Evolutionary conservation across 1,140 invertebrate genomes (phyloP), one percentile per base, ranked within the genome.

Genomic region (Spodoptera litura): DNA sequence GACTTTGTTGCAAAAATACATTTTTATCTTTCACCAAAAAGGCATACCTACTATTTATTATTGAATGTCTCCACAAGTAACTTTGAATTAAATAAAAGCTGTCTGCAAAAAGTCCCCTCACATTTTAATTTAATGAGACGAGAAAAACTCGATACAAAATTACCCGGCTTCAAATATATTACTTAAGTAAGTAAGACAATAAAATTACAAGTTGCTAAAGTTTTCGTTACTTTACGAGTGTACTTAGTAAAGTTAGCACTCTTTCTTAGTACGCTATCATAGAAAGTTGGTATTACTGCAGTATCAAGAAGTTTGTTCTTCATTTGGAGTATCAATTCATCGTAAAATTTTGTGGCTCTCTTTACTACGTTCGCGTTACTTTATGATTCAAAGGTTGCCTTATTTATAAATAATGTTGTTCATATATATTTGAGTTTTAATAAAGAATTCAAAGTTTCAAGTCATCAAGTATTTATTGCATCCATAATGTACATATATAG

Each of bases 281-380:
- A 75, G 49, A 52, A 75, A 75, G 59, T 75, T 64, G 49, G 9
- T 20, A 52, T 75, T 15, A 51, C 52, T 51, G 49, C 44, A 62
- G 13, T 44, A 64, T 75, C 49, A 75, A 31, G 38, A 75, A 75
- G 59, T 75, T 75, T 64, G 49, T 13, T 75, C 73, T 75, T 75
- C 49, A 75, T 62, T 53, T 64, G 25, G 73, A n/a, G 15, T 52
- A 75, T 75, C 73, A 75, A 75, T 64, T 55, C 8, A 31, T 27
- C 51, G 59, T 64, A 75, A 75, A 75, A 53, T 53, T 64, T 75
- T 62, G 53, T 71, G 56, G 58, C 58, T 64, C 27, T 64, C 58
- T 75, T 74, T 51, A 74, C 44, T 15, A 64, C 53, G 44, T 75
- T 51, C 58, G 38, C 25, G 44, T 52, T 64, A 51, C 49, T 59